Base-by-base conservation (phyloP, 2,113 vertebrate species). In the Corapipo altera region DNA sequence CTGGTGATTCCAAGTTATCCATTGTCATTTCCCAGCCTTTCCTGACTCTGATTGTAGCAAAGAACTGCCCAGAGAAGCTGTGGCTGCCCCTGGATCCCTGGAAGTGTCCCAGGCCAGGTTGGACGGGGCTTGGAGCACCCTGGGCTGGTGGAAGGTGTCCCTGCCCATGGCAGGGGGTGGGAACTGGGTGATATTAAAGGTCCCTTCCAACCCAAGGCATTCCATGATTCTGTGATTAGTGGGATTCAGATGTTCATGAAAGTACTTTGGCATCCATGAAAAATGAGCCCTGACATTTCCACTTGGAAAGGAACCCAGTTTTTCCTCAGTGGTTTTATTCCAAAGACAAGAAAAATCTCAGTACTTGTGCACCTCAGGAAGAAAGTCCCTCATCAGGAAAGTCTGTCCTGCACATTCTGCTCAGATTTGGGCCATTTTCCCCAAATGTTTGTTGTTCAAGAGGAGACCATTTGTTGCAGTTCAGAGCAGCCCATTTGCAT, bases 181-280 rank as follows among this genome's bases (percentile, higher is more conserved):
- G 35, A 4, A 1, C 13, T 55, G 49, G 49, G 0, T 4, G 66
- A 10, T 24, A 0, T 81, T 3, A 51, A 0, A 20, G 26, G 5
- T 39, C 52, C 28, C 3, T 73, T 4, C 57, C 22, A 44, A 1
- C 18, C 22, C 61, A 89, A 28, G 3, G 35, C 69, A 61, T 10
- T 30, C 54, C 15, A 9, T 0, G 44, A 17, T 12, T 75, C 28
- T 54, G 19, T 46, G 70, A 30, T 54, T 20, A 30, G n/a, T 72
- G 78, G 76, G 88, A 88, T 88, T 85, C 85, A 55, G 64, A 52
- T 66, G 18, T 69, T 70, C 71, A 27, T 61, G 33, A 61, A 72
- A 89, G 39, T 44, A 33, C 54, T 92, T 89, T 62, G 39, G 32
- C 5, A 5, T 73, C 71, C 20, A 6, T 79, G 66, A 59, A 59